A percentile compares a stretch with the other conserved stretches of the same genome.
These are phyloP conservation scores for Lipotes vexillifer DNA, from an alignment of 2,113 vertebrate species.

Conservation along the genomic window DNA sequence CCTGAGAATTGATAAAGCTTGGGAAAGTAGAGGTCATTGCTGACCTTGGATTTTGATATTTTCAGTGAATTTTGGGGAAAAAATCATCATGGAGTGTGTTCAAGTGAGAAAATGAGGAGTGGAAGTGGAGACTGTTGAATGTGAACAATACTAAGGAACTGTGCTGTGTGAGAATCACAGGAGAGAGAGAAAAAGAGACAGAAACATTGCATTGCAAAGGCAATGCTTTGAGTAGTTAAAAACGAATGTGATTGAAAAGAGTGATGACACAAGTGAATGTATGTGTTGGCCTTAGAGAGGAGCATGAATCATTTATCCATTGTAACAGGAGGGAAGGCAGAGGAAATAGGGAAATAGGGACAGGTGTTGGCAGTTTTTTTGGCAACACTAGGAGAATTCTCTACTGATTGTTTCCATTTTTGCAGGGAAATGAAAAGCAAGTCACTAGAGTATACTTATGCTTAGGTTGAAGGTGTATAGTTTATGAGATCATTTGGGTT, in stretches of 20 bases:
- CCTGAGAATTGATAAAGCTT: neutral
- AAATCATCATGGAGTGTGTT: neutral
- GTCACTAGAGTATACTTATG: neutral
- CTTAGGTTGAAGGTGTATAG: slow-evolving; percentile 14
- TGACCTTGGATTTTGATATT: neutral
- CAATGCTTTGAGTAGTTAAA: neutral
- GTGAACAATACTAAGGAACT: neutral
- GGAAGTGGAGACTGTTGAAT: neutral
- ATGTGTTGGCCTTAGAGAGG: neutral
- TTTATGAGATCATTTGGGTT: neutral
- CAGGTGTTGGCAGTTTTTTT: slow-evolving; percentile 45
- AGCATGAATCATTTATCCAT: slow-evolving; percentile 12
- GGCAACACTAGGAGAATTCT: slow-evolving; percentile 33
- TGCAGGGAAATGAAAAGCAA: slow-evolving; percentile 37
- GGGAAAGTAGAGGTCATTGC: neutral
- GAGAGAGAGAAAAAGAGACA: neutral
- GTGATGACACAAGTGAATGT: neutral
- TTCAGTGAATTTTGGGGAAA: neutral
- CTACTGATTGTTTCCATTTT: slow-evolving; percentile 35
- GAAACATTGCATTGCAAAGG: neutral
- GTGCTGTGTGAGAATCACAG: neutral
- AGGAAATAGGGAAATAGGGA: slow-evolving; percentile 1
- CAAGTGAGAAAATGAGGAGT: neutral
- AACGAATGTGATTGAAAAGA: neutral
- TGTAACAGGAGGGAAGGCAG: neutral